Percentiles rank a stretch among this genome's conserved stretches.
These are phyloP conservation scores for Gryon sp. DNA, from an alignment of 1,140 invertebrate species.

Conservation along the genomic window DNA sequence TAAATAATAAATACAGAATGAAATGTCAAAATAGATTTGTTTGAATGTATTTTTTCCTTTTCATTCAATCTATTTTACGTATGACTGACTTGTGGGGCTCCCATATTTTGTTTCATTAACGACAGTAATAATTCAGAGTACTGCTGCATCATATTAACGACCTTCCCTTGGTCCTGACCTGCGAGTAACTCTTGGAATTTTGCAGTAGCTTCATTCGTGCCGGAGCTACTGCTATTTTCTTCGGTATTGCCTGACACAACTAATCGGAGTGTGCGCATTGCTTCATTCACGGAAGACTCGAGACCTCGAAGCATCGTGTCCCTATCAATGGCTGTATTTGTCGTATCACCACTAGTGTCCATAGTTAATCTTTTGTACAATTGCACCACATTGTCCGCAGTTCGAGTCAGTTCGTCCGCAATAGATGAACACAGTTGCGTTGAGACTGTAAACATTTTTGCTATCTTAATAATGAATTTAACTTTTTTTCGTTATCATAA, in stretches of 20 bases:
- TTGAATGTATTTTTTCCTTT: background rate
- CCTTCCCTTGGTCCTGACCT: conserved; percentile 78
- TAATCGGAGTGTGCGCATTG: conserved; percentile 74
- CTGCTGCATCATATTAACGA: conserved; percentile 84
- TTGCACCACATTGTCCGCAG: conserved; percentile 84
- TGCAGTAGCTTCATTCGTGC: conserved; percentile 70
- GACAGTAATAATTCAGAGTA: conserved; percentile 83
- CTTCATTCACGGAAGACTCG: conserved; percentile 76
- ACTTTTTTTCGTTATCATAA: too few relatives aligned
- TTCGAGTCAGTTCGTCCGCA: conserved; percentile 82
- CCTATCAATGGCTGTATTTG: conserved; percentile 67
- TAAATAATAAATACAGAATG: conserved; percentile 42
- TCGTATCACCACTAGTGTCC: conserved; percentile 70
- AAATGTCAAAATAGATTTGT: conserved; percentile 7
- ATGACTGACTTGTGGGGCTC: conserved; percentile 72
- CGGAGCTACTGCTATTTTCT: conserved; percentile 65
- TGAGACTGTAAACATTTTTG: conserved; percentile 81
- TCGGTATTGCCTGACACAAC: conserved; percentile 68
- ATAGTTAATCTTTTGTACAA: conserved; percentile 82
- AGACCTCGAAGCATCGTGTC: conserved; percentile 76
- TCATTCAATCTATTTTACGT: conserved; percentile 61
- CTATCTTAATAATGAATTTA: too few relatives aligned
- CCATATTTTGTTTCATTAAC: conserved; percentile 83
- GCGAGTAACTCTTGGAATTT: conserved; percentile 73
- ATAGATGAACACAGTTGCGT: conserved; percentile 83